A percentile compares a stretch with the other conserved stretches of the same genome.
Evolutionary conservation across 2,113 vertebrate species (phyloP).

Genomic region (Crotalus viridis): DNA sequence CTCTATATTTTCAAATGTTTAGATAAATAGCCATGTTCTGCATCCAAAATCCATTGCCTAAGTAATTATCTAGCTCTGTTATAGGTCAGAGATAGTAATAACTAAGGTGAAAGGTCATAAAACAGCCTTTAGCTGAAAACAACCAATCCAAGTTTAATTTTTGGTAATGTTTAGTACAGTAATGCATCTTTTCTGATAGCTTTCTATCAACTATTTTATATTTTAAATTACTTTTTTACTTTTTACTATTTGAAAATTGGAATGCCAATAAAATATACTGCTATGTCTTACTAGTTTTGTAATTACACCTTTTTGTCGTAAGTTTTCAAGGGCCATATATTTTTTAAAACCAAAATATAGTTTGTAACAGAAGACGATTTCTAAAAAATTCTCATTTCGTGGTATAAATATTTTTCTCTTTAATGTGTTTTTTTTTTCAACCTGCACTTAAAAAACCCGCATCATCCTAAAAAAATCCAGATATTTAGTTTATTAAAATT

Average conservation of each 20-base stretch:
- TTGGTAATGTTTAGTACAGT: too few relatives aligned
- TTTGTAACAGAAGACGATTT: not conserved
- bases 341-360: not conserved
- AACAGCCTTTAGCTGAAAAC: too few relatives aligned
- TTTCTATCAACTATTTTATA: not conserved
- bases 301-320: not conserved
- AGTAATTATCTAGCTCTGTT: too few relatives aligned
- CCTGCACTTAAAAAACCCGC: not conserved
- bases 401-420: not conserved
- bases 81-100: too few relatives aligned
- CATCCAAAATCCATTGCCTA: too few relatives aligned
- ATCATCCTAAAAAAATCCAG: not conserved
- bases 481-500: not conserved
- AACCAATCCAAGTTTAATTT: too few relatives aligned
- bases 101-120: too few relatives aligned
- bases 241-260: not conserved
- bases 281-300: not conserved
- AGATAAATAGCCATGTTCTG: not conserved
- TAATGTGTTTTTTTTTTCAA: not conserved
- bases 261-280: not conserved
- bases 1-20: not conserved
- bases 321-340: not conserved
- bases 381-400: too few relatives aligned
- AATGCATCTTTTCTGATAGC: not conserved
- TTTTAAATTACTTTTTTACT: not conserved